These are phyloP conservation scores for Xenus cinereus DNA, from an alignment of 2,113 vertebrate genomes.

Conservation along the genomic window DNA sequence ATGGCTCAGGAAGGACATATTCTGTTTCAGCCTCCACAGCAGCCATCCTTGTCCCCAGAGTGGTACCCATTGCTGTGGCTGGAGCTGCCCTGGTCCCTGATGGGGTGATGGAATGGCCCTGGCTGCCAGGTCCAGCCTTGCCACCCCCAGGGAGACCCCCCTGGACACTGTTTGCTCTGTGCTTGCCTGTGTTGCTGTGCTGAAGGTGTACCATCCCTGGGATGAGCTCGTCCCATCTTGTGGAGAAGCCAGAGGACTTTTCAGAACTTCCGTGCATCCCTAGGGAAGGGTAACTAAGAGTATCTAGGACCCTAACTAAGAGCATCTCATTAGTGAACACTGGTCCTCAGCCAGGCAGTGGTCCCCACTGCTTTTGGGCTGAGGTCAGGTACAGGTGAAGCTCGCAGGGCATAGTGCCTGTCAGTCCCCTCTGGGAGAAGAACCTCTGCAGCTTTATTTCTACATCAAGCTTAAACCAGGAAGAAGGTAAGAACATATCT, in stretches of 20 bases:
- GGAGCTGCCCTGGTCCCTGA: neutral
- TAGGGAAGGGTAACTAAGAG: neutral
- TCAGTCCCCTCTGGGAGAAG: neutral
- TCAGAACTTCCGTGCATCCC: neutral
- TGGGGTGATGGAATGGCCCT: neutral
- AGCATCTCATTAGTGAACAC: neutral
- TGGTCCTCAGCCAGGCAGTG: neutral
- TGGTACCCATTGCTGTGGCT: neutral
- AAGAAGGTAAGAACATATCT: neutral
- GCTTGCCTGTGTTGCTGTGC: neutral
- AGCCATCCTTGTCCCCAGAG: neutral
- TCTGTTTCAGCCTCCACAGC: rapidly evolving
- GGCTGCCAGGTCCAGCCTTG: neutral
- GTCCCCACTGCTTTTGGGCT: neutral
- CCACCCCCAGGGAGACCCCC: neutral
- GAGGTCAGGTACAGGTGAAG: neutral
- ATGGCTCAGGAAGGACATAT: neutral
- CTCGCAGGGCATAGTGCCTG: rapidly evolving
- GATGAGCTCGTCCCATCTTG: neutral
- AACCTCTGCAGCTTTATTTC: neutral
- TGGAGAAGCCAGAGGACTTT: neutral
- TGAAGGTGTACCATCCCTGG: neutral
- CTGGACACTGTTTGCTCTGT: neutral
- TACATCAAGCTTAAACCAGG: neutral
- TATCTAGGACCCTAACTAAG: neutral